A percentile compares a stretch with the other conserved stretches of the same genome.
phyloP scores from a whole-genome alignment of 2,113 vertebrate species.

The Epinephelus lanceolatus region DNA sequence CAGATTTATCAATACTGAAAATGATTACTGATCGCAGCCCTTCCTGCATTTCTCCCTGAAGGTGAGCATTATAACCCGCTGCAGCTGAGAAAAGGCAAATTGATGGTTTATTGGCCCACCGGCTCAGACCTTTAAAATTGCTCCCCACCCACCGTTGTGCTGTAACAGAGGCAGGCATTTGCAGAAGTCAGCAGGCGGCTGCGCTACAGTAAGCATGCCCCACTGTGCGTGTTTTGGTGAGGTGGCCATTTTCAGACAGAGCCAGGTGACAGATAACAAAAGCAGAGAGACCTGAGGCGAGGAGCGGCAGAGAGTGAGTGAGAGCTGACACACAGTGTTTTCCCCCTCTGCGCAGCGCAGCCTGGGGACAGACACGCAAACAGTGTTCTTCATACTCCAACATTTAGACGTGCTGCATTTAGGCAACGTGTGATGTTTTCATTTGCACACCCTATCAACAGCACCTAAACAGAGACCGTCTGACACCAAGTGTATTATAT shows the following conservation, averaged over 20 bases:
- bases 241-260: constrained; percentile 54
- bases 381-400: constrained; percentile 36
- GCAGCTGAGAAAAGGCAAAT: constrained; percentile 23
- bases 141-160: constrained; percentile 44
- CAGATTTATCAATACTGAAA: neutral
- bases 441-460: constrained; percentile 43
- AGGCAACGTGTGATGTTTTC: constrained; percentile 48
- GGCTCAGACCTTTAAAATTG: constrained; percentile 39
- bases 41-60: neutral
- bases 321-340: constrained; percentile 24
- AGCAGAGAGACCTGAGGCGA: constrained; percentile 22
- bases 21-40: neutral
- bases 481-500: constrained; percentile 12
- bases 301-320: constrained; percentile 32
- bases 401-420: constrained; percentile 43
- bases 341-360: constrained; percentile 6
- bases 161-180: constrained; percentile 32
- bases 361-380: constrained; percentile 36
- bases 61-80: neutral
- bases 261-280: constrained; percentile 41
- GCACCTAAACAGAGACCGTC: constrained; percentile 10
- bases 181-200: constrained; percentile 42
- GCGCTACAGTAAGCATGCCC: constrained; percentile 27
- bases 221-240: constrained; percentile 52
- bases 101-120: constrained; percentile 42